Percentiles rank a stretch among this genome's conserved stretches.
Conservation (phyloP, 2,888 invertebrate species). For the Drosophila flavopinicola region DNA sequence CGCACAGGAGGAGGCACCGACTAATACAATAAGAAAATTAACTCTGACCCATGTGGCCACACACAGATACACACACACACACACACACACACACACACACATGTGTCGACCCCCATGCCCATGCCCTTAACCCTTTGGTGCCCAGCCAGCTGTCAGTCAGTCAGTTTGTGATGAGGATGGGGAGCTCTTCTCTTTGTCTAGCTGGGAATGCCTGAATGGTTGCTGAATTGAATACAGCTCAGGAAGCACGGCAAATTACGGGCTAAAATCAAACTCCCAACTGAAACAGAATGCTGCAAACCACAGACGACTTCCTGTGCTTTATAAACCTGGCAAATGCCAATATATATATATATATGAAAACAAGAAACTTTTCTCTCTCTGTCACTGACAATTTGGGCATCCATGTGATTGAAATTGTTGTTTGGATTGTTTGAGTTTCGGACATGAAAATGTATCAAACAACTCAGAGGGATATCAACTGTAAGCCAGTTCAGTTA, state of each 20-base stretch:
- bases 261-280: constrained; percentile 24
- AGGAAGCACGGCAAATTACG: constrained; percentile 68
- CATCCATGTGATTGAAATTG: constrained; percentile 56
- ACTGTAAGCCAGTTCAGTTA: neutral
- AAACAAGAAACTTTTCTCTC: constrained; percentile 26
- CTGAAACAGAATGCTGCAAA: constrained; percentile 33
- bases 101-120: constrained; percentile 8
- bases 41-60: constrained; percentile 52
- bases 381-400: constrained; percentile 39
- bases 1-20: constrained; percentile 12
- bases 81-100: constrained; percentile 15
- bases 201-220: constrained; percentile 26
- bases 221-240: constrained; percentile 29
- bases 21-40: constrained; percentile 76
- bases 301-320: constrained; percentile 54
- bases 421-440: constrained; percentile 34
- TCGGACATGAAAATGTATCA: constrained; percentile 3
- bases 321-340: constrained; percentile 23
- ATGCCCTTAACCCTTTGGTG: constrained; percentile 66
- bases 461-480: neutral
- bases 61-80: constrained; percentile 35
- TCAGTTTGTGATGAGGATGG: neutral
- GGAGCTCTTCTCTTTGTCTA: constrained; percentile 49
- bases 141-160: constrained; percentile 33
- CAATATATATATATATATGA: too few species aligned